Base-by-base conservation (phyloP, 2,113 vertebrate species). In the Upupa epops region DNA sequence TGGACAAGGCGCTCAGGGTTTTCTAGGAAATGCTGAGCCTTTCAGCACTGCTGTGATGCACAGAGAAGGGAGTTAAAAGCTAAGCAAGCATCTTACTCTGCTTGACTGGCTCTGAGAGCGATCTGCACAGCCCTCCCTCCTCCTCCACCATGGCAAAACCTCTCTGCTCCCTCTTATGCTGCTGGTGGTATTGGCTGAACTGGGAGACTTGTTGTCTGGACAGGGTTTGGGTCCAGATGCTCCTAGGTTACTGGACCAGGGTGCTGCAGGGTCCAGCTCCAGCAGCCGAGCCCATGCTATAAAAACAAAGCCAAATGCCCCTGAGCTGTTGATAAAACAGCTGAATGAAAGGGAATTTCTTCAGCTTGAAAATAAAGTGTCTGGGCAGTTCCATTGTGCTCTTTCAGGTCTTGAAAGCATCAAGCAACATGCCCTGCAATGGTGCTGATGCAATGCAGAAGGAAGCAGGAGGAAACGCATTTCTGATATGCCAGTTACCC, bases 401-500 rank as follows among this genome's bases (percentile, higher is more conserved):
- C 12, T 52, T 90, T 70, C 45, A 52, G 52, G 52, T 55, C 26
- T 48, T 24, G 56, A 34, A 2, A 7, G 42, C n/a, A 83, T 29
- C 85, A 81, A 61, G 49, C 83, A 74, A 70, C 1, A 1, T 31
- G 45, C 46, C 48, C 58, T 66, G 55, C 52, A 91, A 24, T 24
- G 29, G 59, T 76, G 82, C 64, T 74, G 83, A 86, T 54, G 56
- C 37, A 74, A 56, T 2, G 8, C 80, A 91, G 88, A 77, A 73
- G 42, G 65, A 93, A 82, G 8, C 80, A 91, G 88, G 74, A 73
- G 42, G 65, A 93, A 82, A 82, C 32, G 1, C 17, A 61, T 75
- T 75, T 88, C 71, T 95, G 71, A 93, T 73, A 63, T 42, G 58
- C 54, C 85, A 80, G 28, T 76, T 66, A 89, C 42, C 36, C 71